These are phyloP conservation scores for Whitmania pigra DNA, from an alignment of 1,140 invertebrate genomes.

Conservation along the genomic window DNA sequence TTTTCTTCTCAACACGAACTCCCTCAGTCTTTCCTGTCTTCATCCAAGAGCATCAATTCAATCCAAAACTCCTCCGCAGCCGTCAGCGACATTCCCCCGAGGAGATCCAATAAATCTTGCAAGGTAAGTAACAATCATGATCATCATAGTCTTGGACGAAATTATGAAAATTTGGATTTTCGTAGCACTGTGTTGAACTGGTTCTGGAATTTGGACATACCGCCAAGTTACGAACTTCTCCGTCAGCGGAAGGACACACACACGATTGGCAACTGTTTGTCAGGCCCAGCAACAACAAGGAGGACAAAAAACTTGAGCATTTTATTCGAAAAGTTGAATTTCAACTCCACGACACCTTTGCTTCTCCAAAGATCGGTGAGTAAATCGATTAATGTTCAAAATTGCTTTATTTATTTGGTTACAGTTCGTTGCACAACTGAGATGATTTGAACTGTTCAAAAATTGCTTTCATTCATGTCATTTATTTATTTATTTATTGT, in stretches of 20 bases:
- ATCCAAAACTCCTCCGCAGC: no score
- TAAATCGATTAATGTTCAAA: background rate
- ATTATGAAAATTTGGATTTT: slow-evolving; percentile 7
- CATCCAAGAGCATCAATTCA: no score
- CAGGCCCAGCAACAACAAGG: slow-evolving; percentile 33
- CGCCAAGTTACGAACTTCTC: slow-evolving; percentile 61
- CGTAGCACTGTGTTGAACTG: slow-evolving; percentile 53
- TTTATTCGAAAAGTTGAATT: slow-evolving; percentile 15
- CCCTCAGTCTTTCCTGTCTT: no score
- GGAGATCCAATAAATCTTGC: no score
- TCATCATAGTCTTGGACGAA: background rate
- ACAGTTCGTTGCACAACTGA: no score
- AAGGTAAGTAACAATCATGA: background rate
- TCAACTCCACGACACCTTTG: slow-evolving; percentile 12
- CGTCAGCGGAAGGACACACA: slow-evolving; percentile 74
- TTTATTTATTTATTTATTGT: background rate
- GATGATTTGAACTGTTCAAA: no score
- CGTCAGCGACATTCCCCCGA: no score
- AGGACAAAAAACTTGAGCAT: background rate
- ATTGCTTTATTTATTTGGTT: no score
- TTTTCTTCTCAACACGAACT: no score
- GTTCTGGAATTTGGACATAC: slow-evolving; percentile 81
- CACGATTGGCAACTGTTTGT: slow-evolving; percentile 98
- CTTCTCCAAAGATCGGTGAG: slow-evolving; percentile 9
- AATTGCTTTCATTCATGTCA: no score